Percentiles rank a stretch among this genome's conserved stretches.
Evolutionary conservation across 2,888 invertebrate species (phyloP).

Genomic region (Marasmarcha lunaedactyla): DNA sequence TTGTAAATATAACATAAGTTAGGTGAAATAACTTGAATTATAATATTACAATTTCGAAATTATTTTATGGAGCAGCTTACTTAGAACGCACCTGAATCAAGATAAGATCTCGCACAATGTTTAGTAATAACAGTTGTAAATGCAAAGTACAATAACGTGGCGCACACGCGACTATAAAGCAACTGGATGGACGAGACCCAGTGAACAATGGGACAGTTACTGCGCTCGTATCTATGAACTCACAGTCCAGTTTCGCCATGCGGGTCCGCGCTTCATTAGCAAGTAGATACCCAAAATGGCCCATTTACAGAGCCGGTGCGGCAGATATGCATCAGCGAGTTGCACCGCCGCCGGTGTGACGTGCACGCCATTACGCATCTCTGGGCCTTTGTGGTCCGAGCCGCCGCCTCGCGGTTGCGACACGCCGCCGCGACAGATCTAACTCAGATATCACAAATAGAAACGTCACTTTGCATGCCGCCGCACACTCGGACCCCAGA

Average conservation of each 20-base stretch:
- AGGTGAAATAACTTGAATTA: too few relatives aligned
- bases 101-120: too few relatives aligned
- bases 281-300: conserved; percentile 65
- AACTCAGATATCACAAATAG: conserved; percentile 60
- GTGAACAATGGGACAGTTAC: conserved; percentile 38
- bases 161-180: conserved; percentile 23
- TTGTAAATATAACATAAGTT: too few relatives aligned
- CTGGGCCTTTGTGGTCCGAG: conserved; percentile 58
- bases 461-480: conserved; percentile 62
- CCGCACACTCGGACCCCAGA: conserved; percentile 41
- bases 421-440: conserved; percentile 60
- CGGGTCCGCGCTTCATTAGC: conserved; percentile 58
- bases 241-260: conserved; percentile 50
- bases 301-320: conserved; percentile 58
- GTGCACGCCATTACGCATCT: conserved; percentile 62
- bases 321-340: conserved; percentile 62
- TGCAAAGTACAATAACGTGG: too few relatives aligned
- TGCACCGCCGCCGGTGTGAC: conserved; percentile 49
- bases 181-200: conserved; percentile 29
- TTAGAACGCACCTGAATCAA: too few relatives aligned
- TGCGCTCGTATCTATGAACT: conserved; percentile 52
- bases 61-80: neutral
- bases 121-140: too few relatives aligned
- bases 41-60: too few relatives aligned
- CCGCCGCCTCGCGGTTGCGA: conserved; percentile 59